These are phyloP conservation scores for Selene dorsalis DNA, from an alignment of 2,797 vertebrate genomes.

Conservation along the genomic window DNA sequence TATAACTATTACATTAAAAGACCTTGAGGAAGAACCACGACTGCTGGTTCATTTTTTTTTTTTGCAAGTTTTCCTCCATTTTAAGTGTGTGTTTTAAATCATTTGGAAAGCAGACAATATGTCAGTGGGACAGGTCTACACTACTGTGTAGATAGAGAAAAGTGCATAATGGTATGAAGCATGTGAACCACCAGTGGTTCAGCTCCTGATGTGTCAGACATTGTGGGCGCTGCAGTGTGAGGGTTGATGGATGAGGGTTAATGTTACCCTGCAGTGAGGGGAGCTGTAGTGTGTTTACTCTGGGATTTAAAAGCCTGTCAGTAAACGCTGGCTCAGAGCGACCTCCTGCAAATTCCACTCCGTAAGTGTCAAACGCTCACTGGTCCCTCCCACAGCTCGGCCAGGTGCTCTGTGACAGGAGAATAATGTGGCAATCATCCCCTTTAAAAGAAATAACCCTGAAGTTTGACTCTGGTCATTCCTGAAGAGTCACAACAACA, in stretches of 20 bases:
- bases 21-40: not conserved
- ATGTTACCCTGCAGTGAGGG: conserved; percentile 48
- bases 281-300: conserved; percentile 67
- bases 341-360: conserved; percentile 53
- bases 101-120: not conserved
- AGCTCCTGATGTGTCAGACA: conserved; percentile 22
- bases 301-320: conserved; percentile 67
- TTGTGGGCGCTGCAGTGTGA: not conserved
- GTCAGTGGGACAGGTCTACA: not conserved
- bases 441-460: conserved; percentile 9
- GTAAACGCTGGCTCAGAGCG: conserved; percentile 41
- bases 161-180: not conserved
- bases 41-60: not conserved
- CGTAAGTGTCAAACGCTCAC: conserved; percentile 52
- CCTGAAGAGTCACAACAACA: not conserved
- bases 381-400: not conserved
- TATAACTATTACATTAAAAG: too few species aligned
- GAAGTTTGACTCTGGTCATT: not conserved
- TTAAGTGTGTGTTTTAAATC: too few species aligned
- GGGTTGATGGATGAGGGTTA: conserved; percentile 62
- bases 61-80: not conserved
- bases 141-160: not conserved
- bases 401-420: not conserved
- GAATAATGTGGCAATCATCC: not conserved
- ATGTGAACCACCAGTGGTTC: not conserved